A percentile compares a stretch with the other conserved stretches of the same genome.
phyloP scores from a whole-genome alignment of 2,797 vertebrate species.

The Onychomys arenicola region DNA sequence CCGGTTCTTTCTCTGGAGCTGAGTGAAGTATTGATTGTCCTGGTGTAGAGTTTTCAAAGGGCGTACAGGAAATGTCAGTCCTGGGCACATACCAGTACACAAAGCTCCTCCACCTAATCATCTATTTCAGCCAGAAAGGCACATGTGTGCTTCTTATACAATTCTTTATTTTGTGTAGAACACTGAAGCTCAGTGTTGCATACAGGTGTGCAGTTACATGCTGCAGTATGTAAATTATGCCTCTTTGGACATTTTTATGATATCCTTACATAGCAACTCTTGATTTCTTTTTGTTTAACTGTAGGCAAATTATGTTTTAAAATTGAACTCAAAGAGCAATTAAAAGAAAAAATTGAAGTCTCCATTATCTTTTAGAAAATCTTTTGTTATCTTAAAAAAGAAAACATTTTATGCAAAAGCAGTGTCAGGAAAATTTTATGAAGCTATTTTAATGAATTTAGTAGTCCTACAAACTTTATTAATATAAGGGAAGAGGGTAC shows the following conservation, averaged over 20 bases:
- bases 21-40: not conserved
- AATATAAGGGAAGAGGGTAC: not conserved
- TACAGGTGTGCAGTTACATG: not conserved
- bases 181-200: not conserved
- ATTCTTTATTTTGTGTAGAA: not conserved
- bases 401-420: conserved; percentile 14
- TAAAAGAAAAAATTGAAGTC: conserved; percentile 39
- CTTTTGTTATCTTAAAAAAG: conserved; percentile 44
- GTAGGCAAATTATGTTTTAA: conserved; percentile 44
- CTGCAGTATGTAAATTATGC: not conserved
- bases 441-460: not conserved
- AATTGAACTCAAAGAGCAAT: conserved; percentile 17
- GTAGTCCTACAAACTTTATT: conserved; percentile 23
- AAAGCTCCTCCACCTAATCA: not conserved
- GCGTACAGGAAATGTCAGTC: conserved; percentile 10
- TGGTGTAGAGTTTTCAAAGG: conserved; percentile 3
- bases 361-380: not conserved
- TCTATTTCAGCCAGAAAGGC: conserved; percentile 7
- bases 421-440: conserved; percentile 34
- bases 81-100: not conserved
- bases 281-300: conserved; percentile 38
- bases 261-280: not conserved
- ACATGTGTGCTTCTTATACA: not conserved
- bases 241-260: not conserved
- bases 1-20: not conserved